phyloP scores from a whole-genome alignment of 2,113 vertebrate genomes.

The Cynocephalus volans region DNA sequence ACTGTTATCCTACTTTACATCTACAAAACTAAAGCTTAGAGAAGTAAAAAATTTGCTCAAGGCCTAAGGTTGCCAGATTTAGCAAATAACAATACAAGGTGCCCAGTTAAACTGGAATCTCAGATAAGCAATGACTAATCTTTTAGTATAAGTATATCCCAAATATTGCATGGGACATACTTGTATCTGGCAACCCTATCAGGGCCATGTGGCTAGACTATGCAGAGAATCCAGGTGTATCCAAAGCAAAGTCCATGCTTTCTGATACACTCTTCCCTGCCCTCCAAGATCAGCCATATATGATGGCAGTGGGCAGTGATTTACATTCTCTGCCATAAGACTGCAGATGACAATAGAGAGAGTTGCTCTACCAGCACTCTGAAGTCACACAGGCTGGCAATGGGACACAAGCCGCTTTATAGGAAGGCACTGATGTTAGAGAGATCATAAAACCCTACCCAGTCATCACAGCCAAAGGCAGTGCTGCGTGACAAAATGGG shows the following conservation, averaged over 20 bases:
- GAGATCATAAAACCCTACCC: neutral
- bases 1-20: neutral
- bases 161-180: too few relatives aligned
- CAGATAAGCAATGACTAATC: neutral
- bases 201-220: neutral
- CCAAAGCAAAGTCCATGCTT: fast-evolving
- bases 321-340: neutral
- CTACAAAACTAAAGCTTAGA: neutral
- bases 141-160: neutral
- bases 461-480: neutral
- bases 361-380: neutral
- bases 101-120: neutral
- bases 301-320: neutral
- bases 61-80: neutral
- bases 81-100: neutral
- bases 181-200: neutral
- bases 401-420: neutral
- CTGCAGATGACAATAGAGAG: neutral
- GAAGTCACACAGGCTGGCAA: neutral
- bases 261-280: neutral
- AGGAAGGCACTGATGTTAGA: neutral
- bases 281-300: neutral
- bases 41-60: neutral
- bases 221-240: neutral
- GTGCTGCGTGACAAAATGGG: neutral